Evolutionary conservation across 2,113 vertebrate genomes (phyloP), one percentile per base, ranked within the genome.

Genomic region (Dascyllus trimaculatus): DNA sequence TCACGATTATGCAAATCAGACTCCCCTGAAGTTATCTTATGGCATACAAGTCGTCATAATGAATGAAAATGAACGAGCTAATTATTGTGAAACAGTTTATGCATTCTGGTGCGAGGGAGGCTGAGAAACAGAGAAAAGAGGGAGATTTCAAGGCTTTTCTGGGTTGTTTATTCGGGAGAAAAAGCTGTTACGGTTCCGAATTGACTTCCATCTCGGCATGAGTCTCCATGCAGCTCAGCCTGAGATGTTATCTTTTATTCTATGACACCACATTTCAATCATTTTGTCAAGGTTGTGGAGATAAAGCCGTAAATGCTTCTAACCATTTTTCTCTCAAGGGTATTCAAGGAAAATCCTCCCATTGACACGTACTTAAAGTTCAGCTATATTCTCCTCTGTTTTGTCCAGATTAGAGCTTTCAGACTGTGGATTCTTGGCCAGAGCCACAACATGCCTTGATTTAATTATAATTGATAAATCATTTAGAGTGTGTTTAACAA

Each of bases 241-340:
- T 80, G 59, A 84, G 83, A 88, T 88, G 49, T 57, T 84, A 90
- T 93, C 90, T 77, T 15, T 59, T 56, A 75, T 52, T 68, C 78
- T 58, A 68, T 81, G 79, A 87, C 70, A 80, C 75, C 83, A 76
- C 81, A 78, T 86, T 91, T 87, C 90, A 85, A 72, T 88, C 79
- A 85, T 76, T 90, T 86, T 80, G 88, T 84, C 86, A 88, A 90
- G 89, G 88, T 85, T 84, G 85, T 64, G 69, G 17, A 85, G 86
- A 89, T 90, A 84, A 91, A 83, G 82, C 52, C 61, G 45, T 68
- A 65, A 68, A 86, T 76, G 65, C 81, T 62, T 65, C 85, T 26
- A 78, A 81, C 72, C 49, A 46, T 79, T 81, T 82, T 51, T 7
- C 54, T 86, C 70, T 90, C 78, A 86, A 86, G 83, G 77, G 65